Base-by-base conservation (phyloP, 1,140 invertebrate genomes). In the Pseudoatta argentina region DNA sequence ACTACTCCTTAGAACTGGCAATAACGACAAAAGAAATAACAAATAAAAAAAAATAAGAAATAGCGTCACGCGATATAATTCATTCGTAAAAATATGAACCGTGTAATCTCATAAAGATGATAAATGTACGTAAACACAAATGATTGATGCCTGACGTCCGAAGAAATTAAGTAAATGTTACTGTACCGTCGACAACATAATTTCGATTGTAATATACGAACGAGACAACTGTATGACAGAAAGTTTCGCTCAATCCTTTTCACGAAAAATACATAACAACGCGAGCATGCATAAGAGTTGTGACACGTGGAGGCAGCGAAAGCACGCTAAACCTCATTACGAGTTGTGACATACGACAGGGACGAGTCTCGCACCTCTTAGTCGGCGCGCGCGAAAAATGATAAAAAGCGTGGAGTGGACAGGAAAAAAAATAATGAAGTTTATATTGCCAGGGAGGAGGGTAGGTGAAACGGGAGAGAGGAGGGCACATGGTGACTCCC, bases 401-500 rank as follows among this genome's bases (percentile, higher is more conserved):
- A 86, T 73, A 87, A 88, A 77, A 87, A 69, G 72, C 51, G 30
- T 86, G 18, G 72, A 75, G 48, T 55, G 71, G 66, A 78, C 66
- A 86, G 79, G 85, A 86, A 34, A 48, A 48, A 82, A 73, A 82
- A 79, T 81, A 83, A 73, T 83, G 48, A 75, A 63, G 24, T 83
- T 75, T 83, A 82, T 71, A 91, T 87, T 59, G 66, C 67, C 86
- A 76, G 87, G 27, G 16, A 61, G 83, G n/a, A 57, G 48, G 27
- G 34, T 16, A 18, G 10, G 27, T 44, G 34, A 10, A 76, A 44
- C 79, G 72, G 48, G 27, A 69, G 63, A n/a, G 39, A 73, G 0
- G 66, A 69, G 53, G 66, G 39, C 76, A 44, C 73, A 83, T 88
- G 91, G 90, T 93, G 91, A 93, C 91, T 93, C 92, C 91, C 89